phyloP scores from a whole-genome alignment of 2,113 vertebrate genomes.

The Ameiurus melas region DNA sequence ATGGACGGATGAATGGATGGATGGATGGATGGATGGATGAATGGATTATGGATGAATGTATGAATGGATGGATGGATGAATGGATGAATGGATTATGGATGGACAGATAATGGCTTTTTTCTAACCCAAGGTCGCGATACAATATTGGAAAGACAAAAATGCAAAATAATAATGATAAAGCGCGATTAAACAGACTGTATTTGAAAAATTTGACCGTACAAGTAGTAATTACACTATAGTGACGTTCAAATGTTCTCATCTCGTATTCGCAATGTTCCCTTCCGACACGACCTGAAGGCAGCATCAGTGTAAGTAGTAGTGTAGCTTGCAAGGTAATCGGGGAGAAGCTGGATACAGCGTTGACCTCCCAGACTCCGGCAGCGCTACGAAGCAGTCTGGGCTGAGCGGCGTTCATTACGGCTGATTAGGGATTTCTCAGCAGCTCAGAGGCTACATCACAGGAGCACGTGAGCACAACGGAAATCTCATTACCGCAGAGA shows the following conservation, averaged over 20 bases:
- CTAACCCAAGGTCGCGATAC: not conserved
- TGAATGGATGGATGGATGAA: too few relatives aligned
- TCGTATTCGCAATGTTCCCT: not conserved
- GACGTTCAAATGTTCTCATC: not conserved
- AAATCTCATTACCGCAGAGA: slow-evolving; percentile 13
- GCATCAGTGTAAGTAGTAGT: too few relatives aligned
- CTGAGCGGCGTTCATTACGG: slow-evolving; percentile 31
- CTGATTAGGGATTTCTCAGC: slow-evolving; percentile 18
- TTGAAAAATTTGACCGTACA: not conserved
- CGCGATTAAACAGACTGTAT: not conserved
- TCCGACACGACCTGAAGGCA: not conserved
- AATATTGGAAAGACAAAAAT: not conserved
- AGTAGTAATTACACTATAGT: not conserved
- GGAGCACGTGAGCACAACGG: not conserved
- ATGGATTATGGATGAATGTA: too few relatives aligned
- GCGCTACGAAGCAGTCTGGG: not conserved
- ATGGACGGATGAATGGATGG: too few relatives aligned
- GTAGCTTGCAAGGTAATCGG: not conserved
- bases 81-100: too few relatives aligned
- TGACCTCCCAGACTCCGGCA: not conserved
- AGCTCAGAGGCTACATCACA: slow-evolving; percentile 13
- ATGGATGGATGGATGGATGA: too few relatives aligned
- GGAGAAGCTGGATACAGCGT: not conserved
- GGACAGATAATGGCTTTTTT: not conserved
- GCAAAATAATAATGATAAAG: not conserved